phyloP scores from a whole-genome alignment of 1,140 invertebrate species.

The Eulimnadia texana region DNA sequence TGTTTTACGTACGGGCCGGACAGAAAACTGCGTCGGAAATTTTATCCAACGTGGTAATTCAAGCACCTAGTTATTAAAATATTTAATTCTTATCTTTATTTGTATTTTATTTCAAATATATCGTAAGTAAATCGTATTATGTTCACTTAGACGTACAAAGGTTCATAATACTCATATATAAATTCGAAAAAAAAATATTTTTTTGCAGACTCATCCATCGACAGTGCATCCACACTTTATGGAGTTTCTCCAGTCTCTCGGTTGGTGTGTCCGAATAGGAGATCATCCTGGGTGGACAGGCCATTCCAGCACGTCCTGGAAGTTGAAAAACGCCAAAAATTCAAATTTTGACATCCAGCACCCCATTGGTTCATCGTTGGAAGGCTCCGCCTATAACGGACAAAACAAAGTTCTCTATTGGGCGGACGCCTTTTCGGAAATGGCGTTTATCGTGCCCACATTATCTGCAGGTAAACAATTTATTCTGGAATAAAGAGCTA shows the following conservation, averaged over 20 bases:
- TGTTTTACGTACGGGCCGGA: constrained; percentile 83
- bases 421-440: constrained; percentile 87
- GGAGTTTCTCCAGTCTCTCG: constrained; percentile 65
- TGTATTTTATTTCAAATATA: constrained; percentile 15
- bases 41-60: constrained; percentile 63
- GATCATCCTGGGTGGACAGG: constrained; percentile 83
- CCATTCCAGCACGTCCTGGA: constrained; percentile 64
- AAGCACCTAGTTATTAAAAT: too few relatives aligned
- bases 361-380: constrained; percentile 26
- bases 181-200: too few relatives aligned
- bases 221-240: constrained; percentile 54
- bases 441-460: constrained; percentile 87
- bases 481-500: neutral
- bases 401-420: constrained; percentile 69
- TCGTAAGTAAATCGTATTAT: too few relatives aligned
- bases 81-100: constrained; percentile 1
- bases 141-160: neutral
- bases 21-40: constrained; percentile 64
- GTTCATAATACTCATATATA: too few relatives aligned
- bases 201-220: constrained; percentile 29
- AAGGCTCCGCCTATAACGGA: constrained; percentile 52
- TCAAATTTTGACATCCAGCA: neutral
- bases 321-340: constrained; percentile 15
- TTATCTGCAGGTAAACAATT: constrained; percentile 15
- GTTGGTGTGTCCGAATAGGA: constrained; percentile 66